phyloP scores from a whole-genome alignment of 1,140 invertebrate genomes.

The Pogonomyrmex californicus region DNA sequence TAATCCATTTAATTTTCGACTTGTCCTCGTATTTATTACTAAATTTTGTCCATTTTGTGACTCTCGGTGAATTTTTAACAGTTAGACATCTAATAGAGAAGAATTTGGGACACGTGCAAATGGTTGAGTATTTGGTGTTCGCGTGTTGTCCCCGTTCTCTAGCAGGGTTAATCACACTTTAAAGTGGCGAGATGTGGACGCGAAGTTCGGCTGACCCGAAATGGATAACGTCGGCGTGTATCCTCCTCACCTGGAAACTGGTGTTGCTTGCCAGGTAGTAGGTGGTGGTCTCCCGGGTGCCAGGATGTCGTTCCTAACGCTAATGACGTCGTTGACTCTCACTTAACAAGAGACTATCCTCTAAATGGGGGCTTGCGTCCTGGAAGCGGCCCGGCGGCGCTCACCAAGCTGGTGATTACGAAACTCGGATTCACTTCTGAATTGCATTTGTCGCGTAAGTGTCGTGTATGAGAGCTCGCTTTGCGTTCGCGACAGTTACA shows the following conservation, averaged over 20 bases:
- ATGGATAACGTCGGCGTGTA: slow-evolving; percentile 26
- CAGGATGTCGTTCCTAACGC: slow-evolving; percentile 77
- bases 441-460: slow-evolving; percentile 71
- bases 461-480: slow-evolving; percentile 37
- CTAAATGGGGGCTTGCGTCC: slow-evolving; percentile 77
- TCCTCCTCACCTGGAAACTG: slow-evolving; percentile 61
- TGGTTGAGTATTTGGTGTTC: not conserved
- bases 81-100: not conserved
- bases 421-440: slow-evolving; percentile 74
- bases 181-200: slow-evolving; percentile 21
- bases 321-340: slow-evolving; percentile 82
- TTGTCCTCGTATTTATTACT: not conserved
- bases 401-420: slow-evolving; percentile 74
- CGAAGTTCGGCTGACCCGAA: slow-evolving; percentile 39
- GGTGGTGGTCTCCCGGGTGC: slow-evolving; percentile 74
- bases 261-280: slow-evolving; percentile 64
- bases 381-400: slow-evolving; percentile 64
- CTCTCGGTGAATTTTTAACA: not conserved
- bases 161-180: slow-evolving; percentile 32
- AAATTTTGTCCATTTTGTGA: not conserved
- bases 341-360: slow-evolving; percentile 82
- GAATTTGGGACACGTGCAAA: slow-evolving; percentile 2
- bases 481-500: not conserved
- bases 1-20: not conserved
- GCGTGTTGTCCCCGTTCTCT: not conserved